phyloP scores from a whole-genome alignment of 2,888 invertebrate genomes.

The Malacosoma neustria region DNA sequence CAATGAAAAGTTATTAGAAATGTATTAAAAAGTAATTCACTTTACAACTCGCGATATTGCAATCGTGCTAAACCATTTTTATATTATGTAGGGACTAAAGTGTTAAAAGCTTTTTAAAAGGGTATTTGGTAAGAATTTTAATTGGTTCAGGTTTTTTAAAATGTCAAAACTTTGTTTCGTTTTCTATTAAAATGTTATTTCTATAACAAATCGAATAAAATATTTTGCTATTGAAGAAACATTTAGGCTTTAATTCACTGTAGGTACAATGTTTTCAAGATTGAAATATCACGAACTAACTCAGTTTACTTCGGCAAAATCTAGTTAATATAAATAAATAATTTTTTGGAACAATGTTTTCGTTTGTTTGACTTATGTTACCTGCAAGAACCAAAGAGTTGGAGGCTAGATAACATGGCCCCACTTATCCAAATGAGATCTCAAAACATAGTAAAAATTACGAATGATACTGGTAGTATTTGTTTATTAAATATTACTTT shows the following conservation, averaged over 20 bases:
- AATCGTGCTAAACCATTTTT: not conserved
- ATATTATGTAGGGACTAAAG: not conserved
- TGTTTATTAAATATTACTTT: too few relatives aligned
- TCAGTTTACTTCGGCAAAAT: not conserved
- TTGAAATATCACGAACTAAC: conserved; percentile 6
- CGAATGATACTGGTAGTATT: too few relatives aligned
- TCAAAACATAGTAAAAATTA: too few relatives aligned
- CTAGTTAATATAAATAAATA: too few relatives aligned
- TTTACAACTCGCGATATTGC: not conserved
- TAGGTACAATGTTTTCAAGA: conserved; percentile 5
- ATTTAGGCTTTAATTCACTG: conserved; percentile 3
- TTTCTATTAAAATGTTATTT: not conserved
- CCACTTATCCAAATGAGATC: too few relatives aligned
- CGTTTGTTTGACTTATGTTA: too few relatives aligned
- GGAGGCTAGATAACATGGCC: too few relatives aligned
- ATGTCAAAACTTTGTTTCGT: not conserved
- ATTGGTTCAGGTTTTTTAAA: not conserved
- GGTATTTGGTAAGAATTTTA: not conserved
- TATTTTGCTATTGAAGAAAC: not conserved
- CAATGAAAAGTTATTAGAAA: not conserved
- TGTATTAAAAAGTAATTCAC: not conserved
- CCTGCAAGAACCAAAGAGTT: too few relatives aligned
- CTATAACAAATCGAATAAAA: not conserved
- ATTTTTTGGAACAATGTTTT: too few relatives aligned
- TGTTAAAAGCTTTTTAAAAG: not conserved